Percentiles rank a stretch among this genome's conserved stretches.
phyloP scores from a whole-genome alignment of 2,797 vertebrate genomes.

The Lacerta bilineata region DNA sequence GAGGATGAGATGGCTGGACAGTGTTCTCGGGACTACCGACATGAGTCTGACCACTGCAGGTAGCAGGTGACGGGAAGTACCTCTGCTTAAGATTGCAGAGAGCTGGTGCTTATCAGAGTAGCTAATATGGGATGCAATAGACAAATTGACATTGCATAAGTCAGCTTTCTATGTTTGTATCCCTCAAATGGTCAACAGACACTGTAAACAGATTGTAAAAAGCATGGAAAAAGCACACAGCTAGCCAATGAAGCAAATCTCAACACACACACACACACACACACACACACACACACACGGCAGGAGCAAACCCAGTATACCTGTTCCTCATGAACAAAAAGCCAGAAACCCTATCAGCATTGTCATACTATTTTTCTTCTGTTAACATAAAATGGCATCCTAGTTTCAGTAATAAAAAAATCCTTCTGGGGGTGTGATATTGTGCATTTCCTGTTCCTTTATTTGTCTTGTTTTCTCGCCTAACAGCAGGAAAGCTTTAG shows the following conservation, averaged over 20 bases:
- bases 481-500: constrained; percentile 22
- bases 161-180: not conserved
- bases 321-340: not conserved
- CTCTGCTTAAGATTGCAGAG: too few relatives aligned
- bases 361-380: not conserved
- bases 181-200: not conserved
- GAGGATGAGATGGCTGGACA: too few relatives aligned
- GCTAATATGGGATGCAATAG: too few relatives aligned
- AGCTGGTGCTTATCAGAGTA: too few relatives aligned
- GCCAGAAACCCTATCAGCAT: not conserved
- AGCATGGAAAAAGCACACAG: not conserved
- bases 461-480: not conserved
- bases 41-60: too few relatives aligned
- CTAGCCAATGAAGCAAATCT: not conserved
- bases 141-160: too few relatives aligned
- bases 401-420: not conserved
- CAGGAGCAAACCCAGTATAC: not conserved
- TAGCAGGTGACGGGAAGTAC: too few relatives aligned
- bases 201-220: not conserved
- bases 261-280: not conserved
- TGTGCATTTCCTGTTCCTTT: not conserved
- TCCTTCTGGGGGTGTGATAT: not conserved
- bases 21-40: too few relatives aligned
- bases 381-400: not conserved
- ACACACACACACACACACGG: too few relatives aligned